Evolutionary conservation across 2,888 invertebrate species (phyloP), one percentile per base, ranked within the genome.

Genomic region (Plagodis pulveraria): DNA sequence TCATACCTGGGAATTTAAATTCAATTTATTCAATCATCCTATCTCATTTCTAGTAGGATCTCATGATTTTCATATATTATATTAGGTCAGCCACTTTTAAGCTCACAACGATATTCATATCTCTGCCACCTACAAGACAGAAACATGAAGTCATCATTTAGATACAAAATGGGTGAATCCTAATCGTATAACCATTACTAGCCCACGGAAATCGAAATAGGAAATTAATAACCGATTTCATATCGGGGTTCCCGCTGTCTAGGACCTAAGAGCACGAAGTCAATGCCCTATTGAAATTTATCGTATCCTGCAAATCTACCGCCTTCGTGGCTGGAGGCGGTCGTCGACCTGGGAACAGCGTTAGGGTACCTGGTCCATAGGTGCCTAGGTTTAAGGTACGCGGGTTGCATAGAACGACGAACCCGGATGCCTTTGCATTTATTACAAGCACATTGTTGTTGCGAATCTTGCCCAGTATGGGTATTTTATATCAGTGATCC

Each of bases 201-300:
- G 22, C 43, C 35, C 56, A 54, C 51, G 36, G 40, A 53, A 59
- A 52, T 52, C 51, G 10, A 44, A 35, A 55, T 38, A 51, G 49
- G 50, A 54, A 55, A 53, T 56, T 54, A 61, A 58, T 53, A 59
- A 22, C 44, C n/a, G 41, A 47, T 46, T 8, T 45, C 36, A 66
- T 66, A 67, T 68, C 65, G 65, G 67, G 67, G 69, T 74, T 74
- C 65, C 72, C 67, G 73, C 71, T 68, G 77, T 78, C 76, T 77
- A 81, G 73, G 70, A 71, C 68, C 69, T 65, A 73, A 65, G 73
- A 79, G 75, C 73, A 75, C 79, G 78, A 83, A 90, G 86, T 87
- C 87, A 87, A 87, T 89, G 88, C 82, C 86, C 87, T 86, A 88
- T 89, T 90, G 89, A 90, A 91, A 89, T 89, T 91, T 90, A 91